These are phyloP conservation scores for Ditula angustiorana DNA, from an alignment of 2,888 invertebrate genomes.

Conservation along the genomic window DNA sequence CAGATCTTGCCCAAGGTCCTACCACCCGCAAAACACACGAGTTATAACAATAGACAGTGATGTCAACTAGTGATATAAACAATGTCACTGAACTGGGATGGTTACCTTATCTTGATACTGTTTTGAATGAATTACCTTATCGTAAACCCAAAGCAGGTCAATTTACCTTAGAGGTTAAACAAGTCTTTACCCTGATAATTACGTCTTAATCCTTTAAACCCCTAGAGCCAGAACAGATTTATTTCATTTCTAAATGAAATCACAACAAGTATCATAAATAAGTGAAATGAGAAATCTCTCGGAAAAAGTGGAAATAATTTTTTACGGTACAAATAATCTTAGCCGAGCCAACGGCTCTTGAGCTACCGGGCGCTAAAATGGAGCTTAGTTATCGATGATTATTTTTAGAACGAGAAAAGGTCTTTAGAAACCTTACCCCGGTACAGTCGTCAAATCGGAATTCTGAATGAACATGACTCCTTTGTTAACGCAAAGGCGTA, in stretches of 20 bases:
- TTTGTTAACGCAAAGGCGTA: too few species aligned
- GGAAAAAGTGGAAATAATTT: constrained; percentile 15
- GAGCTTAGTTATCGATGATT: neutral
- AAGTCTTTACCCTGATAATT: neutral
- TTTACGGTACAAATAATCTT: constrained; percentile 14
- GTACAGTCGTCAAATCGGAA: too few species aligned
- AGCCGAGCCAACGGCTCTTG: neutral
- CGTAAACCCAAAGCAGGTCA: too few species aligned
- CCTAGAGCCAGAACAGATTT: neutral
- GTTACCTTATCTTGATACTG: too few species aligned
- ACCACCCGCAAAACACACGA: too few species aligned
- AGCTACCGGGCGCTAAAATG: constrained; percentile 9
- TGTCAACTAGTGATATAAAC: too few species aligned
- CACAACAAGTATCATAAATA: constrained; percentile 35
- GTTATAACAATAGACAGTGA: too few species aligned
- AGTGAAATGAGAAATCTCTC: constrained; percentile 15
- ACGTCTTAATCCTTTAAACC: neutral
- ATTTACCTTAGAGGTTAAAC: neutral
- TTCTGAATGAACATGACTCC: too few species aligned
- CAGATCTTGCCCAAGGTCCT: too few species aligned
- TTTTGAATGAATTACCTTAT: too few species aligned
- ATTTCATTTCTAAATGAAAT: constrained; percentile 31
- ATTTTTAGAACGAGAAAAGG: neutral
- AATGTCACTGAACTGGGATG: too few species aligned
- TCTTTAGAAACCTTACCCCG: too few species aligned